Evolutionary conservation across 1,140 invertebrate genomes (phyloP).

Genomic region (Drosophila grimshawi): DNA sequence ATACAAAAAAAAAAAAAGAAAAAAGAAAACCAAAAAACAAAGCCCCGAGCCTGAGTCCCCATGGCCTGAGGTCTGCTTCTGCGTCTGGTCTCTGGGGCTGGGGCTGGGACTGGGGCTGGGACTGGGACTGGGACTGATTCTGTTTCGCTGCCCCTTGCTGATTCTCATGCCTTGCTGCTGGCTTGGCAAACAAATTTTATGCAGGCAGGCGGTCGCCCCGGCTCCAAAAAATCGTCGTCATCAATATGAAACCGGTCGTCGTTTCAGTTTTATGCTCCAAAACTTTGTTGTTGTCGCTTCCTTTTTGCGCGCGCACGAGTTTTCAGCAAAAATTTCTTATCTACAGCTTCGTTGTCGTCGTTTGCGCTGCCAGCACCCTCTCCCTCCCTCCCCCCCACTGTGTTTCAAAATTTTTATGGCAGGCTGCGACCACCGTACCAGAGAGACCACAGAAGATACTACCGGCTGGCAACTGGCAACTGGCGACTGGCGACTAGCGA

Average conservation of each 20-base stretch:
- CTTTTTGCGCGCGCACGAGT: conserved; percentile 76
- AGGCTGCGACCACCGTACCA: conserved; percentile 28
- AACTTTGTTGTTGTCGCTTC: conserved; percentile 48
- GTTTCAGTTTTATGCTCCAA: conserved; percentile 4
- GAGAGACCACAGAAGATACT: conserved; percentile 1
- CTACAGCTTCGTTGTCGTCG: conserved; percentile 37
- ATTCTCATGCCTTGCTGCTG: conserved; percentile 29
- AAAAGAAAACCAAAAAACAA: neutral
- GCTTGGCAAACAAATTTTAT: conserved; percentile 74
- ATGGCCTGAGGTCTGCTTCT: neutral
- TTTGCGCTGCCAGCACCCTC: neutral
- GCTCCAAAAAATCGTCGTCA: conserved; percentile 47
- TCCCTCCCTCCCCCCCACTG: neutral
- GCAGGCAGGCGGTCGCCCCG: conserved; percentile 53
- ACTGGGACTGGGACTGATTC: conserved; percentile 1
- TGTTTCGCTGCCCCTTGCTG: conserved; percentile 32
- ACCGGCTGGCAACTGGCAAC: neutral
- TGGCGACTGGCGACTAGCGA: conserved; percentile 1
- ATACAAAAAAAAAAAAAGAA: neutral
- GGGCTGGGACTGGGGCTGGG: neutral
- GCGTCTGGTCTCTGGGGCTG: neutral
- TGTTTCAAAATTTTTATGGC: conserved; percentile 76
- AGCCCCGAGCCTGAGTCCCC: conserved; percentile 6
- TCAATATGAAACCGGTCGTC: conserved; percentile 61
- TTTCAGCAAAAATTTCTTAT: conserved; percentile 83